Evolutionary conservation across 2,888 invertebrate genomes (phyloP), one percentile per base, ranked within the genome.

Genomic region (Aporophyla nigra): DNA sequence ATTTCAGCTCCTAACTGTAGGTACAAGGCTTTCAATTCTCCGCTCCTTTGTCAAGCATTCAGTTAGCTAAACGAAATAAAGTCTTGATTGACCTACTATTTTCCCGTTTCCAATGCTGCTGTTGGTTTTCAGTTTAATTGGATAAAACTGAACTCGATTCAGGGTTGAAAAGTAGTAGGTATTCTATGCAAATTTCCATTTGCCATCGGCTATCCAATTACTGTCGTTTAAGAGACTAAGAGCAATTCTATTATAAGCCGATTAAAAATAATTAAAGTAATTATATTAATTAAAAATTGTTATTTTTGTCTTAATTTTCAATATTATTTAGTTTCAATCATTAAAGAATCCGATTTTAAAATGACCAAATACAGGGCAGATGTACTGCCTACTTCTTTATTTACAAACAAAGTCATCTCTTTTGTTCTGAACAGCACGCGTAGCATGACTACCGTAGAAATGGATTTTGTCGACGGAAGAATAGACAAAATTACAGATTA

Each of bases 101-200:
- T 63, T 56, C n/a, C 24, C 21, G 51, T 62, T 78, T 51, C 43
- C 27, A 51, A 33, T 51, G 16, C 27, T 33, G 33, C 79, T 27
- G 54, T 43, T 62, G 33, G 27, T 69, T 67, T 67, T 53, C 53
- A 40, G 0, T 54, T 54, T 43, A 54, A 56, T 14, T 5, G 14
- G 46, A 62, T 49, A 27, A 78, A 6, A 53, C 21, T 49, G 27
- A 16, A 49, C 40, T 67, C 16, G 27, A 5, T 2, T 58, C 21
- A 24, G 27, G n/a, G 2, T 12, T 21, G 24, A 46, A 12, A 12
- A 14, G 19, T 19, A 49, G 9, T 46, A 12, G 43, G 43, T 40
- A 33, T 58, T 68, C 77, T 12, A 63, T 24, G 7, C n/a, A 49
- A 53, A 49, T 14, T 65, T 7, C 16, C 51, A 63, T 16, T 78